Base-by-base conservation (phyloP, 2,888 invertebrate species). In the Thymelicus acteon region DNA sequence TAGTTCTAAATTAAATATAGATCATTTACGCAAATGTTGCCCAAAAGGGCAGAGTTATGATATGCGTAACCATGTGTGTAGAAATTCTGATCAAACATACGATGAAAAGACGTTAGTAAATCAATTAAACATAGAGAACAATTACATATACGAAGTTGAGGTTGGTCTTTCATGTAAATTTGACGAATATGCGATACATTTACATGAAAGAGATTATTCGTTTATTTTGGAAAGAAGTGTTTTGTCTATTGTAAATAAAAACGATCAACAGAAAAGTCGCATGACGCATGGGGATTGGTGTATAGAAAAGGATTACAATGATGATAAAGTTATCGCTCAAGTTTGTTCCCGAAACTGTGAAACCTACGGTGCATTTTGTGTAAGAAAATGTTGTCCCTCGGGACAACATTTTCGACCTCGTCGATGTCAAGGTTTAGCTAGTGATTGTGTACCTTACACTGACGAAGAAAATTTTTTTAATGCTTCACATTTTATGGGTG, bases 341-440 rank as follows among this genome's bases (percentile, higher is more conserved):
- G 87, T 87, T 12, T 94, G 94, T 75, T 82, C 89, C 6, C 75
- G 74, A 12, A 82, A 90, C 72, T 92, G 89, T 75, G 73, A 79
- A 0, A 75, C 74, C 6, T 91, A 84, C 74, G 87, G 83, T 39
- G 91, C 91, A 4, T 88, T 79, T 74, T 94, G 95, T 75, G 74
- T 95, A 6, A 90, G 88, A 69, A 95, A 95, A 79, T 95, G 95
- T 76, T 95, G 95, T 77, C 93, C 94, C 2, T 85, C 94, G 39
- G 95, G 95, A 13, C 78, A 94, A 57, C 94, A 95, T 77, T 95
- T 84, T 72, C 83, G 78, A 72, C 85, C 87, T 6, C 75, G 80
- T 13, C 78, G 78, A 10, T 92, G 93, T 75, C 82, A 82, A 12
- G 82, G 81, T 57, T 83, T 82, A 39, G 75, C 72, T 0, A 92